Evolutionary conservation across 2,113 vertebrate genomes (phyloP).

Genomic region (Leuciscus idus): DNA sequence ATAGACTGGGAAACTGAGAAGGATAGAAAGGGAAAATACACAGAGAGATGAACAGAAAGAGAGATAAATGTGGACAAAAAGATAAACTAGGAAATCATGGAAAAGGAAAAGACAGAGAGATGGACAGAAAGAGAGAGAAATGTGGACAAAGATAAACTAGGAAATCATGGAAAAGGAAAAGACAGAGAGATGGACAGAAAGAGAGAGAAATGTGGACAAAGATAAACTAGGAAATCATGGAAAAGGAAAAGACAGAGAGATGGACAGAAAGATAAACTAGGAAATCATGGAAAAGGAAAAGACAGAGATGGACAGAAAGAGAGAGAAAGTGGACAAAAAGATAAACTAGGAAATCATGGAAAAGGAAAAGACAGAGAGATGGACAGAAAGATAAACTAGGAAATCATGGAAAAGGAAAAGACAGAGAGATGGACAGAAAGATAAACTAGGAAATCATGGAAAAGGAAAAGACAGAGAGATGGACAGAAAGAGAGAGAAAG

Average conservation of each 20-base stretch:
- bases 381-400: not conserved
- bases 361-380: not conserved
- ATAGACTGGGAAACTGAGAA: not conserved
- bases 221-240: too few relatives aligned
- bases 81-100: too few relatives aligned
- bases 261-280: not conserved
- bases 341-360: too few relatives aligned
- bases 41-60: not conserved
- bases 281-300: not conserved
- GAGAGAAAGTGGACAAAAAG: too few relatives aligned
- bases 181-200: not conserved
- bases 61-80: not conserved
- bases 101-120: not conserved
- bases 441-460: too few relatives aligned
- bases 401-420: not conserved
- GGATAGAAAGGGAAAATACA: not conserved
- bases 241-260: not conserved
- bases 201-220: not conserved
- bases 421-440: too few relatives aligned
- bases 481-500: not conserved
- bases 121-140: not conserved
- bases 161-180: too few relatives aligned
- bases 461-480: not conserved
- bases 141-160: too few relatives aligned
- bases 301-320: not conserved